These are phyloP conservation scores for Margaritifera margaritifera DNA, from an alignment of 2,888 invertebrate species.

Conservation along the genomic window DNA sequence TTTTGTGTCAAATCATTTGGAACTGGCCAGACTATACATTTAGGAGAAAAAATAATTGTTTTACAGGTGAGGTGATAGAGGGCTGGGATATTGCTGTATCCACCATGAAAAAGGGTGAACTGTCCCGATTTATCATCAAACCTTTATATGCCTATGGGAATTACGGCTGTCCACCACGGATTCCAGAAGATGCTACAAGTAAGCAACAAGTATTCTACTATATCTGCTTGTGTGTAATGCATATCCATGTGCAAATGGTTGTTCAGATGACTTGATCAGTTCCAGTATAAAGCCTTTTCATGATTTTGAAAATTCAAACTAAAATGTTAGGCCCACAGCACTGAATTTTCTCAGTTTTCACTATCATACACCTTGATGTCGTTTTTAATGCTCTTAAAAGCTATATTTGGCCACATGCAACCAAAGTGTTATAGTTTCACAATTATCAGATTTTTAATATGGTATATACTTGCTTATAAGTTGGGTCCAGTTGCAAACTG, in stretches of 20 bases:
- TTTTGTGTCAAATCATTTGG: no score
- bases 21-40: no score
- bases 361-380: no score
- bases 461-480: no score
- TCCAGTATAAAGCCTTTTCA: background rate
- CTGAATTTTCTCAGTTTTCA: no score
- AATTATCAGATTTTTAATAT: no score
- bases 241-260: background rate
- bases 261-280: background rate
- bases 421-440: no score
- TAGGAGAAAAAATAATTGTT: background rate
- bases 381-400: no score
- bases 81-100: constrained; percentile 83
- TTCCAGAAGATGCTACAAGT: constrained; percentile 80
- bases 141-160: constrained; percentile 84
- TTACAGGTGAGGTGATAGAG: constrained; percentile 71
- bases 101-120: constrained; percentile 87
- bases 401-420: no score
- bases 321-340: no score
- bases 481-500: no score
- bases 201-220: constrained; percentile 1
- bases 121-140: constrained; percentile 83
- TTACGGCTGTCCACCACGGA: constrained; percentile 84
- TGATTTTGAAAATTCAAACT: background rate
- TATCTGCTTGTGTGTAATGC: background rate